Percentiles rank a stretch among this genome's conserved stretches.
Evolutionary conservation across 2,888 invertebrate genomes (phyloP).

Genomic region (Diarsia mendica): DNA sequence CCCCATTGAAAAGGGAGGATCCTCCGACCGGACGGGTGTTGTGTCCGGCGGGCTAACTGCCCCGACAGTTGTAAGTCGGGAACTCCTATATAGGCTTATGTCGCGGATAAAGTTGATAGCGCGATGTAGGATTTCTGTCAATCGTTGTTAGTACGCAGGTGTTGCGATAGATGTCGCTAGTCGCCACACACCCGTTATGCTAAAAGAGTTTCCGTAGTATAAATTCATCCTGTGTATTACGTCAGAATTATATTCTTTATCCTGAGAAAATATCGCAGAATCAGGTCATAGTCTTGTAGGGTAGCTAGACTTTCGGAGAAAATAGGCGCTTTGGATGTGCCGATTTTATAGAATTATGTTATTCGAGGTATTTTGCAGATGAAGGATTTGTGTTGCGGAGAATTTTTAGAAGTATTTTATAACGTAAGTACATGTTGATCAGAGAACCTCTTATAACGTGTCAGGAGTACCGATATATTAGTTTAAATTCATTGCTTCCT

Average conservation of each 20-base stretch:
- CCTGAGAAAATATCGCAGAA: slow-evolving; percentile 60
- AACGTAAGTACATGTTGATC: background rate
- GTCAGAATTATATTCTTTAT: slow-evolving; percentile 59
- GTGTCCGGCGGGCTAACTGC: too few relatives aligned
- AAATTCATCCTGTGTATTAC: slow-evolving; percentile 44
- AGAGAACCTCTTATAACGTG: background rate
- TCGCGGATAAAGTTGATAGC: too few relatives aligned
- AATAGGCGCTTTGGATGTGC: slow-evolving; percentile 1
- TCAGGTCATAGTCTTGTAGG: slow-evolving; percentile 57
- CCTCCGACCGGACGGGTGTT: too few relatives aligned
- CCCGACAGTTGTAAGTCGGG: too few relatives aligned
- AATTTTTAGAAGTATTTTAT: background rate
- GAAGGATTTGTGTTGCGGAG: background rate
- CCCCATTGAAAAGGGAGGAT: too few relatives aligned
- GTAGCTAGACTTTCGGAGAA: slow-evolving; percentile 24
- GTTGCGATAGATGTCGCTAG: too few relatives aligned
- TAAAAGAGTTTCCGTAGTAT: slow-evolving; percentile 23
- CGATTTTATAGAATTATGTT: slow-evolving; percentile 3
- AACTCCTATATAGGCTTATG: too few relatives aligned
- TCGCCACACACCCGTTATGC: slow-evolving; percentile 1
- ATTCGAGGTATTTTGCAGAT: background rate
- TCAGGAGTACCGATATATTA: background rate
- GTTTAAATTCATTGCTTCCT: background rate
- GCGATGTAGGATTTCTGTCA: too few relatives aligned
- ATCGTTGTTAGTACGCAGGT: too few relatives aligned